Base-by-base conservation (phyloP, 2,888 invertebrate species). In the Pteria penguin region DNA sequence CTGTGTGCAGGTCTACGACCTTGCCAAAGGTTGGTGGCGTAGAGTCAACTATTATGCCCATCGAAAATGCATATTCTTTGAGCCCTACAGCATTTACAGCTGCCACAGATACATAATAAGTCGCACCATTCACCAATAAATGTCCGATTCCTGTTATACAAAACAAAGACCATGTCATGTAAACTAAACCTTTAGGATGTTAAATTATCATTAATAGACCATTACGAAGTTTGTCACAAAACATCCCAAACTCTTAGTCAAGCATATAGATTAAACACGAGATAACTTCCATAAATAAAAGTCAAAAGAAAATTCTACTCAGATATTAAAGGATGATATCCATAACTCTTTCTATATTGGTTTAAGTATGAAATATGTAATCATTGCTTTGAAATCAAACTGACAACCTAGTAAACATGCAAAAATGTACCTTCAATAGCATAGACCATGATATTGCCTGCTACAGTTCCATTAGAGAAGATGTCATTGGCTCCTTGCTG, bases 11-110 rank as follows among this genome's bases (percentile, higher is more conserved):
- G 62, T 84, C 86, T 14, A 84, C 82, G 18, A 84, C 84, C 29
- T 62, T 70, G 8, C 84, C 82, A 11, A 73, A 71, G 14, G 71
- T 33, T 0, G 86, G 86, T 1, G 86, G 83, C 8, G 85, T 86
- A 29, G 66, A 71, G 66, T 87, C 86, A n/a, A 87, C 75, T 22
- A 32, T 63, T 22, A 86, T 83, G 18, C 75, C 71, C 0, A 69
- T 61, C 22, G 86, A 85, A 68, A 80, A 79, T 14, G 80, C 74
- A 11, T 79, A 74, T 4, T 77, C 52, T 14, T 72, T 52, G 54
- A 74, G 69, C 0, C 76, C 82, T 0, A 84, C 78, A 11, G 65
- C 74, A 69, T 84, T 85, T 18, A 77, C 76, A 24, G 83, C 87
- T 0, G 75, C 75, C 11, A 87, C 81, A 2, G 82, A 82, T n/a